Conservation (phyloP, 2,113 vertebrate genomes). For the Morone saxatilis region DNA sequence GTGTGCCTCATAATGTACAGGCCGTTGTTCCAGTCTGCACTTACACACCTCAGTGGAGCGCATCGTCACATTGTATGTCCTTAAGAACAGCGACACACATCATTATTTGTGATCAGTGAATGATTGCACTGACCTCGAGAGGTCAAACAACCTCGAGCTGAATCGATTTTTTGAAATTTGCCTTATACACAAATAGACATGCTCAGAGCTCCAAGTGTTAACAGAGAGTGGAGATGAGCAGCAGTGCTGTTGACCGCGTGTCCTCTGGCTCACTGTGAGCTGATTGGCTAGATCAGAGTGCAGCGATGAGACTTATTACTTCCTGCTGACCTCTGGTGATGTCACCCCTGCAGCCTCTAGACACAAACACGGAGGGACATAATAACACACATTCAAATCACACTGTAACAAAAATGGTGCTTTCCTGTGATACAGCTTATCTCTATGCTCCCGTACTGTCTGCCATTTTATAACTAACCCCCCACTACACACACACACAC, state of each 20-base stretch:
- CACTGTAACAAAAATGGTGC: not conserved
- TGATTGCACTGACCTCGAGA: constrained; percentile 1
- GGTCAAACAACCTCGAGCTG: constrained; percentile 1
- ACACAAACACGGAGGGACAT: not conserved
- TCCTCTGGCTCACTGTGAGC: not conserved
- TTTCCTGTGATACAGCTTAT: not conserved
- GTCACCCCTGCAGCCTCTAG: constrained; percentile 7
- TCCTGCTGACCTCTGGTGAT: constrained; percentile 34
- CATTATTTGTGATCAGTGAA: constrained; percentile 21
- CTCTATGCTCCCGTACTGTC: not conserved
- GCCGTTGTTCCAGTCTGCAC: not conserved
- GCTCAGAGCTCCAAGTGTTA: not conserved
- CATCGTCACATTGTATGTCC: not conserved
- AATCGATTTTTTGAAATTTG: not conserved
- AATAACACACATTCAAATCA: not conserved
- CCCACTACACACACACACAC: not conserved
- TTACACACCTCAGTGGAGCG: not conserved
- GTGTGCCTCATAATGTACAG: not conserved
- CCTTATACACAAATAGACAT: not conserved
- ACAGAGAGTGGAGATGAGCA: constrained; percentile 21
- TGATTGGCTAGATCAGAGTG: constrained; percentile 19
- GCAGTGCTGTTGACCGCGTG: not conserved
- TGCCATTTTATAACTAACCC: constrained; percentile 1
- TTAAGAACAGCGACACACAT: not conserved
- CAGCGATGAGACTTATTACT: constrained; percentile 19